Base-by-base conservation (phyloP, 2,113 vertebrate species). In the Capreolus pygargus region DNA sequence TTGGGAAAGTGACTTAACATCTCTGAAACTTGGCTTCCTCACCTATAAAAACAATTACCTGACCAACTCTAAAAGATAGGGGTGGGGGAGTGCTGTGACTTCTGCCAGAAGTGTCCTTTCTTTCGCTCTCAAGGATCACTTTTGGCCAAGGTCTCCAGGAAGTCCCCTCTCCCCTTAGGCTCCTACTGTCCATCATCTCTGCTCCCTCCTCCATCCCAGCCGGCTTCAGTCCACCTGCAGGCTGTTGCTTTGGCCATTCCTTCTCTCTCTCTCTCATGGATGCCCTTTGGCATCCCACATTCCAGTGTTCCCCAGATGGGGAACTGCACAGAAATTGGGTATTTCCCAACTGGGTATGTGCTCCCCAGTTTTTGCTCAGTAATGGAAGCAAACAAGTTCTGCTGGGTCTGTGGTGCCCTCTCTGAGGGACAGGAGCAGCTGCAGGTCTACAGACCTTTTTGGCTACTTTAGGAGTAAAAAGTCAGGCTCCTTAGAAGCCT, bases 341-440 rank as follows among this genome's bases (percentile, higher is more conserved):
- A 67, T 94, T 97, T 94, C 50, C 57, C 67, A 97, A 90, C 10
- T 39, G 39, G 95, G 89, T 92, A 86, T 58, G 39, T 87, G 39
- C 3, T 91, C 57, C 70, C 15, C 47, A 47, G 36, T 64, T 88
- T 89, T 79, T 47, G 36, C 43, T 97, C 89, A 88, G 30, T 93
- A 93, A 94, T n/a, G 33, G 91, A 94, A 93, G 52, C 67, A 96
- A 97, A 92, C 43, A 96, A 96, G 43, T 50, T 96, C 21, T 86
- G 19, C 30, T 30, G 64, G 60, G 55, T 9, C 30, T 57, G 15
- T 83, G 79, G 84, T 70, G 85, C 54, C 54, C 43, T 94, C 70
- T 84, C 61, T 84, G 16, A 74, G 74, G 47, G 1, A 86, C 16
- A 79, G 60, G 61, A 94, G 74, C 28, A 94, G n/a, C 47, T 97